Percentiles rank a stretch among this genome's conserved stretches.
phyloP scores from a whole-genome alignment of 2,797 vertebrate species.

The Phylloscopus collybita region DNA sequence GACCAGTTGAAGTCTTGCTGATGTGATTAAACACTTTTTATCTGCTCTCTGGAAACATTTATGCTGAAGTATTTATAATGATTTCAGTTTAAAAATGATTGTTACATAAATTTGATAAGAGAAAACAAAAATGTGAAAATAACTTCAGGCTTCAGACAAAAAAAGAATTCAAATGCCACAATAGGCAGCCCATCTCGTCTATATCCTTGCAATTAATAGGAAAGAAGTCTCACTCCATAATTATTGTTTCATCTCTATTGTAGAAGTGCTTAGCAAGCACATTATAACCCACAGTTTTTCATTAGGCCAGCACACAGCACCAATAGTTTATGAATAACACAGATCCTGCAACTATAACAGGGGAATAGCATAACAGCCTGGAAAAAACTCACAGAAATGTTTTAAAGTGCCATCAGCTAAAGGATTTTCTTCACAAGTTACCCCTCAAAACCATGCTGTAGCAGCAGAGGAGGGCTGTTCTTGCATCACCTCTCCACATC shows the following conservation, averaged over 20 bases:
- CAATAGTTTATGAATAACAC: conserved; percentile 24
- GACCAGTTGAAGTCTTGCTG: conserved; percentile 16
- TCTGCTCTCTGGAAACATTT: background rate
- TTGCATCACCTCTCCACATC: background rate
- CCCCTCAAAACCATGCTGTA: background rate
- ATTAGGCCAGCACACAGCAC: conserved; percentile 8
- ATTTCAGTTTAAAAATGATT: background rate
- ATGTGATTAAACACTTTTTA: conserved; percentile 37
- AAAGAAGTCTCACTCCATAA: background rate
- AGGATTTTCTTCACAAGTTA: background rate
- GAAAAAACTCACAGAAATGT: background rate
- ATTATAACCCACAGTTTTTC: conserved; percentile 24
- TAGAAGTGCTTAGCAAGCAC: conserved; percentile 54
- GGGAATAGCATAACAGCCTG: background rate
- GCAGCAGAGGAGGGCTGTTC: background rate
- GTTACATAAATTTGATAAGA: background rate
- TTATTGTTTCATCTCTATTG: conserved; percentile 15
- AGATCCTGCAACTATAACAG: background rate
- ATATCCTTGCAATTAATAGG: conserved; percentile 30
- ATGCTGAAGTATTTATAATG: background rate
- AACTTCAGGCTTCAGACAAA: conserved; percentile 6
- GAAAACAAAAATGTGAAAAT: background rate
- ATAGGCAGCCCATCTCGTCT: background rate
- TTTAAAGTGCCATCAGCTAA: background rate
- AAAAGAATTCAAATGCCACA: background rate